Evolutionary conservation across 2,888 invertebrate genomes (phyloP).

Genomic region (Chouioia cunea): DNA sequence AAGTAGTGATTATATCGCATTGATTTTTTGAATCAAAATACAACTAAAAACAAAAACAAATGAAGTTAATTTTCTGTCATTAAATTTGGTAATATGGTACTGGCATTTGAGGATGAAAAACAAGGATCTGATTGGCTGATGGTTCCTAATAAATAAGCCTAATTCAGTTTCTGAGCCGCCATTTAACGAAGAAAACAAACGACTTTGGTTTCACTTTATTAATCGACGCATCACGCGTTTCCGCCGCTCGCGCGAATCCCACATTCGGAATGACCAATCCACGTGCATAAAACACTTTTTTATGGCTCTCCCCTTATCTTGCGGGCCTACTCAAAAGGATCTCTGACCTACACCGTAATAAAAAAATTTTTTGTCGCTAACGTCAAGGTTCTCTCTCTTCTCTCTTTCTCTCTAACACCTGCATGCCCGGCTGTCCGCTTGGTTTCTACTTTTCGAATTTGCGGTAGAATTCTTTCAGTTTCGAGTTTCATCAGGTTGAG

Average conservation of each 20-base stretch:
- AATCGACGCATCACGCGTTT: constrained; percentile 20
- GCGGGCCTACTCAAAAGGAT: constrained; percentile 41
- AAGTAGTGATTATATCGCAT: no score
- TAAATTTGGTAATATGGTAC: no score
- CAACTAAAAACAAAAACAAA: no score
- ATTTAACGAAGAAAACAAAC: neutral
- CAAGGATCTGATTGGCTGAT: neutral
- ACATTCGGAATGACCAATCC: constrained; percentile 24
- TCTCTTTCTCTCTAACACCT: neutral
- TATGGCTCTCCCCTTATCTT: constrained; percentile 35
- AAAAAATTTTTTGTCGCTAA: constrained; percentile 34
- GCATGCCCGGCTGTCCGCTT: constrained; percentile 31
- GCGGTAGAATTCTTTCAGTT: constrained; percentile 46
- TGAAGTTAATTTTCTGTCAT: no score
- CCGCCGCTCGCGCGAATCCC: constrained; percentile 10
- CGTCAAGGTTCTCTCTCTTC: constrained; percentile 10
- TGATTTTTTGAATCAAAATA: no score
- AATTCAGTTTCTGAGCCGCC: neutral
- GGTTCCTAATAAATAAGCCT: neutral
- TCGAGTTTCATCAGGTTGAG: constrained; percentile 42
- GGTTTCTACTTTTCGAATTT: constrained; percentile 47
- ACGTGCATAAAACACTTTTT: constrained; percentile 40
- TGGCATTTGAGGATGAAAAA: no score
- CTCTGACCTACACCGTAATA: constrained; percentile 42
- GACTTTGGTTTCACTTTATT: constrained; percentile 32